Evolutionary conservation across 2,113 vertebrate species (phyloP), one percentile per base, ranked within the genome.

Genomic region (Nerophis ophidion): DNA sequence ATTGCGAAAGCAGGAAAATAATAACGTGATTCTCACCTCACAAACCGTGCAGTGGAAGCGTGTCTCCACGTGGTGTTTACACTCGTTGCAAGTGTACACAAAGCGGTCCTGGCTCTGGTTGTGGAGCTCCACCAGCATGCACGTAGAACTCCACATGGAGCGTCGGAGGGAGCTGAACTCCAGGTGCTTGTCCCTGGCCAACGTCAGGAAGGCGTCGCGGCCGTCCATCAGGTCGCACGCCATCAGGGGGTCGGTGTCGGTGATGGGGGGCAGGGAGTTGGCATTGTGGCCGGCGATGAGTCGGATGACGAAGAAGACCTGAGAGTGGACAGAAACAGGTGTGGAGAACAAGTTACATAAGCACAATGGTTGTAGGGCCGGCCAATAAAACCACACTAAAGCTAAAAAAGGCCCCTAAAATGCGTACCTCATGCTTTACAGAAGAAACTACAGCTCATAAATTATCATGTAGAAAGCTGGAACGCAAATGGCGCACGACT

Each of bases 291-390:
- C 93, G 6, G 96, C 95, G 16, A 94, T 94, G 61, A 99, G 93
- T 48, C 97, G 94, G 68, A 99, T 99, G 70, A 99, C 97, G 58
- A 99, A 98, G 83, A 99, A 98, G 50, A 99, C 97, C 97, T 99
- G 49, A 11, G n/a, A 55, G 4, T 0, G 15, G 5, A 50, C 38
- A 48, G 9, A 15, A 45, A 48, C 5, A 70, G 14, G n/a, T 46
- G 0, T 4, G 12, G 40, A n/a, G 7, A 45, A 26, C 8, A 44
- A 19, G 6, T n/a, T 40, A 4, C 3, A 15, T 6, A 15, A 50
- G 0, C 48, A 17, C 9, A 50, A 26, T 17, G 26, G 26, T 26
- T 26, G 26, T 26, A 26, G 26, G 26, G 26, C 26, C 26, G 26
- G 26, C 26, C 1, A 1, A 26, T 26, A 26, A 26, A 26, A 26